Percentiles rank a stretch among this genome's conserved stretches.
These are phyloP conservation scores for Drosophila heteroneura DNA, from an alignment of 2,888 invertebrate genomes.

Conservation along the genomic window DNA sequence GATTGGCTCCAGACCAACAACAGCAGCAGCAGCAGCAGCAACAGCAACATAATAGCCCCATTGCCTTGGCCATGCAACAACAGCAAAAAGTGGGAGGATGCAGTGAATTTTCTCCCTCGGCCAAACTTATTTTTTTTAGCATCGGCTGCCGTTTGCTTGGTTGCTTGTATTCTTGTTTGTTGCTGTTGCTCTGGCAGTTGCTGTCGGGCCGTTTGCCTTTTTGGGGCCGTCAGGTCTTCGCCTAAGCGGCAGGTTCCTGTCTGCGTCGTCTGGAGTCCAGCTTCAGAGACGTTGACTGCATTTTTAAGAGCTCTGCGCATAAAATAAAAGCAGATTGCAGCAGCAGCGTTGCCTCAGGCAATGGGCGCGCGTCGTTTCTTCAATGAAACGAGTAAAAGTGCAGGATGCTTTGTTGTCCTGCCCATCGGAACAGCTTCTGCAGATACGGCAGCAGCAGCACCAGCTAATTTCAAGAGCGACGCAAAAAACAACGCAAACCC, in stretches of 20 bases:
- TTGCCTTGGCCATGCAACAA: constrained; percentile 55
- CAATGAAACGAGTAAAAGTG: constrained; percentile 80
- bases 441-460: constrained; percentile 84
- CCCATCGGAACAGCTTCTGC: constrained; percentile 83
- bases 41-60: constrained; percentile 65
- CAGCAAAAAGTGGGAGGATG: constrained; percentile 84
- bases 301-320: constrained; percentile 80
- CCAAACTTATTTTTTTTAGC: constrained; percentile 63
- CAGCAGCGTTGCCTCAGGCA: constrained; percentile 42
- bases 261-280: constrained; percentile 64
- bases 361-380: constrained; percentile 66
- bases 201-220: constrained; percentile 79
- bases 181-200: constrained; percentile 38
- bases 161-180: constrained; percentile 37
- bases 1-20: constrained; percentile 67
- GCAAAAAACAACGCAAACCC: constrained; percentile 31
- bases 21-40: constrained; percentile 51
- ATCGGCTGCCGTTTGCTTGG: constrained; percentile 48
- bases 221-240: constrained; percentile 79
- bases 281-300: constrained; percentile 74
- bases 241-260: constrained; percentile 80
- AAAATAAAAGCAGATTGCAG: constrained; percentile 80
- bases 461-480: constrained; percentile 78
- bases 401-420: constrained; percentile 80
- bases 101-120: constrained; percentile 79